Evolutionary conservation across 53 echinoderm and acorn worm genomes (phyloP), one percentile per base, ranked within the genome.

Genomic region (Crossaster papposus): DNA sequence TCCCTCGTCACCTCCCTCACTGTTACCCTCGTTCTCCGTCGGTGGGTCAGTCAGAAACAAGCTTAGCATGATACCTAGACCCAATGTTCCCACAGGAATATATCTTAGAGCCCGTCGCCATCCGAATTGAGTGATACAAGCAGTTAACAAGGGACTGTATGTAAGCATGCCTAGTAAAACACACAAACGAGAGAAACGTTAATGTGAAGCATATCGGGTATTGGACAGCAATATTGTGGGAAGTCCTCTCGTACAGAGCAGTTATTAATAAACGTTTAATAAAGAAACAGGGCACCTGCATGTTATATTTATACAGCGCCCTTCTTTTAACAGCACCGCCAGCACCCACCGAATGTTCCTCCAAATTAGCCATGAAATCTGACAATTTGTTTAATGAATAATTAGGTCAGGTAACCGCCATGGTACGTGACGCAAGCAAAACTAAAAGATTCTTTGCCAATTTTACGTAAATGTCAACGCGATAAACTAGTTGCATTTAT

Each of bases 71-170:
- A 83, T 38, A 26, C 83, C 30, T n/a, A 68, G 36, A 29, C 26
- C 65, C 50, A 72, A 30, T 30, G 24, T 51, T 23, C 71, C 84
- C 14, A 50, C 72, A 28, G 51, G 28, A 14, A 84, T 17, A 3
- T 29, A 31, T 52, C 84, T 29, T 72, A 84, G 24, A 20, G 71
- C 71, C 9, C 22, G 22, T 24, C 84, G 84, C 84, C 84, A 84
- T 22, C 84, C 84, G 32, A 18, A 84, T 20, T 17, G 32, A n/a
- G 7, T 65, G 28, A 84, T 51, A 30, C 12, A 30, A 11, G 30
- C 22, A 4, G 18, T 72, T 17, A 84, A 22, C 13, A 84, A 2
- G 8, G 84, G 84, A 33, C 84, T 84, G 54, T 72, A 84, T 0
- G 53, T 8, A 2, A 84, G 30, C 84, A 84, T 72, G 20, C 84